phyloP scores from a whole-genome alignment of 2,113 vertebrate genomes.

The Ia io region DNA sequence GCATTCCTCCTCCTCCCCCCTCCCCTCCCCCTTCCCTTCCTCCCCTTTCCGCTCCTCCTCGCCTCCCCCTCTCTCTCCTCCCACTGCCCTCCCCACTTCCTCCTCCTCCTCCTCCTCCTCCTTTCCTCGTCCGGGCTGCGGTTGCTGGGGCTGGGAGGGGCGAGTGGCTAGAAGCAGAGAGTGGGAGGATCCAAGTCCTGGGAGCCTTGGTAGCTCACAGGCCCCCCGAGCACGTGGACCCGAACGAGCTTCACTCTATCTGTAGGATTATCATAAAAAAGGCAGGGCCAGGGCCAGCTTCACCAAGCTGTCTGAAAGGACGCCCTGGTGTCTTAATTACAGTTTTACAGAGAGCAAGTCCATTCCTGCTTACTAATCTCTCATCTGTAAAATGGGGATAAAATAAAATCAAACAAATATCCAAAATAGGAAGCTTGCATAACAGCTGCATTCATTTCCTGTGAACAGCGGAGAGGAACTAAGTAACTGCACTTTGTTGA shows the following conservation, averaged over 20 bases:
- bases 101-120: neutral
- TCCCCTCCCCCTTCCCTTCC: neutral
- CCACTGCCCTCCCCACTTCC: neutral
- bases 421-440: conserved; percentile 1
- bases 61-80: neutral
- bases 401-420: neutral
- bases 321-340: neutral
- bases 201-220: neutral
- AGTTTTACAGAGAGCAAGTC: neutral
- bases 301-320: neutral
- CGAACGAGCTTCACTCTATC: neutral
- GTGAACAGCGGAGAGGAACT: conserved; percentile 35
- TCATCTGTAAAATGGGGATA: conserved; percentile 73
- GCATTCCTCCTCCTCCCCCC: conserved; percentile 13
- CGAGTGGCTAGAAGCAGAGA: neutral
- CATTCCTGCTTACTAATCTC: neutral
- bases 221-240: neutral
- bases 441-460: conserved; percentile 43
- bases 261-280: neutral
- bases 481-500: conserved; percentile 1
- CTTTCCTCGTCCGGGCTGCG: neutral
- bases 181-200: neutral
- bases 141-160: neutral
- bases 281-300: neutral
- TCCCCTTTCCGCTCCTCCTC: neutral